Evolutionary conservation across 2,797 vertebrate species (phyloP), one percentile per base, ranked within the genome.

Genomic region (Varecia variegata): DNA sequence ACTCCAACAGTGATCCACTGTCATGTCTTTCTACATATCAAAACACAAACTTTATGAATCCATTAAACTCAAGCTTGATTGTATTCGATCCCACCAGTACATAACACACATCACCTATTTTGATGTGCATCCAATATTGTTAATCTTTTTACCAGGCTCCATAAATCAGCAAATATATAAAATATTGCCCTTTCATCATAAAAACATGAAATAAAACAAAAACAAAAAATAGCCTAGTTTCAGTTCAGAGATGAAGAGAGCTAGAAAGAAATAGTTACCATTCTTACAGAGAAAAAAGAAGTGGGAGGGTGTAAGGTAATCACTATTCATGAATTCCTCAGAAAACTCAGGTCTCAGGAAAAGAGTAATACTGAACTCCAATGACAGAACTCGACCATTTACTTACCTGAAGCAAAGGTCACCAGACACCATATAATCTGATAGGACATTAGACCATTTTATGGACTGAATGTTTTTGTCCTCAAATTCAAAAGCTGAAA

Each of bases 191-290:
- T 54, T 38, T 6, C 7, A 71, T 67, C 35, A 58, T 71, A 65
- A 32, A 95, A 95, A 8, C 23, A 43, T 80, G 35, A 54, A 65
- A 79, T 20, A 38, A 40, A 18, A 14, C 10, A 79, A 88, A 84
- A n/a, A 20, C 95, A 96, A 30, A 20, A 88, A 25, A 23, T 3
- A 40, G 47, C 96, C 43, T n/a, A 45, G 71, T 74, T 95, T 95
- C 45, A 62, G 0, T 3, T 96, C 81, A 95, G 60, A 97, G 54
- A 70, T 83, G 5, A 30, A 87, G 21, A 82, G 5, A 77, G 4
- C 25, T 71, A 25, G 18, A 23, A 85, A 67, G 2, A 30, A 60
- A 38, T 52, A 94, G 11, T 67, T 68, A 8, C 35, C 30, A 70
- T n/a, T 2, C 14, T 3, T 54, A 38, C 2, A 20, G 7, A 13